Base-by-base conservation (phyloP, 2,888 invertebrate species). In the Cyclophora albipunctata region DNA sequence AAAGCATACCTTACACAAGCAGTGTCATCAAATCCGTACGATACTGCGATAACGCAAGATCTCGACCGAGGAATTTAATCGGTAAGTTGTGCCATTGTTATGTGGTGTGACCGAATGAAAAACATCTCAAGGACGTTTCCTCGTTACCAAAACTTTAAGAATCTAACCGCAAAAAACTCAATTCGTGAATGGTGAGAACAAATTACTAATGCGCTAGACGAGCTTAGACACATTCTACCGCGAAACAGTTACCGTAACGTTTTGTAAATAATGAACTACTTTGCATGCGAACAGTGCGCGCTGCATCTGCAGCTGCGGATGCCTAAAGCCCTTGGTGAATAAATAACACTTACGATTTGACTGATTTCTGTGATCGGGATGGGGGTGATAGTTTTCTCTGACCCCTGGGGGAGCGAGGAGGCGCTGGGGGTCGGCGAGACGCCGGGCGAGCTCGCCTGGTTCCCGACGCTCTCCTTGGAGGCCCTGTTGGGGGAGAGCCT, bases 401-500 rank as follows among this genome's bases (percentile, higher is more conserved):
- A 87, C 68, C 90, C 89, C 62, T 91, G 90, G 62, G 91, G 90
- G 69, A 88, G 89, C 54, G 91, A 91, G 40, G 91, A 85, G 52
- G 87, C 84, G 68, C 89, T 89, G 55, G 91, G 90, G 53, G 93
- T 93, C 53, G 93, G 93, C 43, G 93, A 92, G 54, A 87, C 87
- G 59, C 89, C 89, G 62, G 74, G 92, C 49, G 84, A 83, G 51
- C 71, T 88, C 40, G 90, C 89, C 64, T 90, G 90, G 73, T 91
- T 91, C 52, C 90, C 88, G 59, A 91, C 91, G 82, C 89, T 90
- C 76, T 94, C 94, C 84, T 94, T 94, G 42, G 93, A 92, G 50
- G 92, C 92, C 71, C 94, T 92, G 78, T 95, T 94, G 7, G 95
- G 95, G 54, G 95, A 95, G 73, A 95, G 90, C 81, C 96, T 91